Base-by-base conservation (phyloP, 2,797 vertebrate genomes). In the Hipposideros larvatus region DNA sequence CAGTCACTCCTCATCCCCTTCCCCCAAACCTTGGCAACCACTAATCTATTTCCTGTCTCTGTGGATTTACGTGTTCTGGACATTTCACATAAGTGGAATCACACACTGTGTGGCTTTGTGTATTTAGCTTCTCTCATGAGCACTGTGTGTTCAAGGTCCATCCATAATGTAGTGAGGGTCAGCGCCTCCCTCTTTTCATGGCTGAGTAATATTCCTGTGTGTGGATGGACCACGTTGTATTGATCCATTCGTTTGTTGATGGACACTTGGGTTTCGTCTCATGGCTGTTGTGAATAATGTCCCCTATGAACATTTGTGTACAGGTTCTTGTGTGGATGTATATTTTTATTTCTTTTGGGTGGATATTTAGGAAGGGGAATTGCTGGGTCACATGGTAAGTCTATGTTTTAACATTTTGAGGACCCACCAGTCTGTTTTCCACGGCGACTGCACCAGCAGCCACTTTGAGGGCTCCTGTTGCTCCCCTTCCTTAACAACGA, bases 191-290 rank as follows among this genome's bases (percentile, higher is more conserved):
- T 14, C 53, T 65, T 7, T 15, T 22, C 43, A 0, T 3, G 18
- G 78, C 48, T 0, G 4, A 37, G 28, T 10, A 13, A 6, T 10
- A 0, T 8, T 1, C 2, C 18, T 0, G 0, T 6, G 21, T 21
- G 53, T 18, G 16, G 16, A 3, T 4, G 66, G 19, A 2, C n/a
- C 46, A 3, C 11, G 0, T 14, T 31, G 11, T 31, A 22, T 53
- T 73, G 14, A 28, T 11, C 61, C 7, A 0, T 19, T 88, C 31
- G 2, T 24, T 53, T 43, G 16, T 1, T 7, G 6, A 2, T 37
- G 16, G 59, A 8, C 48, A 0, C 18, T 15, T 4, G 4, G 22
- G 53, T 19, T 34, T 46, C 84, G 2, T 18, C 28, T 55, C 31
- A 34, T 1, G 1, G 11, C 43, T 2, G 4, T 28, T 16, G 65